A percentile compares a stretch with the other conserved stretches of the same genome.
Conservation (phyloP, 2,888 invertebrate genomes). For the Macrophya annulata region DNA sequence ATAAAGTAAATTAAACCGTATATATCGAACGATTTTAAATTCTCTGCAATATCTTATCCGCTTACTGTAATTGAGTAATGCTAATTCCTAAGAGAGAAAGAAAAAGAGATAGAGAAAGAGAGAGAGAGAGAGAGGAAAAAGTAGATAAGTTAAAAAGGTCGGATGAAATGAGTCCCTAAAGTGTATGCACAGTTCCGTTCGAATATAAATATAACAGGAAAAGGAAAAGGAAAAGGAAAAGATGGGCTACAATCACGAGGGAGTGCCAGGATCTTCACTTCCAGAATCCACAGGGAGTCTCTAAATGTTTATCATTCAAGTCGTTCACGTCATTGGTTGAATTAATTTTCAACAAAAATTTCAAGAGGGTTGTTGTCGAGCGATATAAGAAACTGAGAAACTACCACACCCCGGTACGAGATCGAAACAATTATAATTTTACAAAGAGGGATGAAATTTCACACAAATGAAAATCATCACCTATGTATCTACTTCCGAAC, state of each 20-base stretch:
- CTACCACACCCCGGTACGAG: not conserved
- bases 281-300: not conserved
- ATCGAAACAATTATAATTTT: not conserved
- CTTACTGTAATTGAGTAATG: conserved; percentile 32
- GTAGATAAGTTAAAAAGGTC: conserved; percentile 4
- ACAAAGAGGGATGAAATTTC: not conserved
- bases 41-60: conserved; percentile 18
- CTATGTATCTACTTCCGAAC: not conserved
- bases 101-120: not conserved
- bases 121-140: not conserved
- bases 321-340: not conserved
- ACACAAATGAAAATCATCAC: not conserved
- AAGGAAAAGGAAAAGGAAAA: not conserved
- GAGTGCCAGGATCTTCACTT: not conserved
- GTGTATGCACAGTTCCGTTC: not conserved
- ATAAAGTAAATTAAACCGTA: not conserved
- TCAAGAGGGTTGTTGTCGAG: not conserved
- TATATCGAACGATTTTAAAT: not conserved
- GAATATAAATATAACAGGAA: not conserved
- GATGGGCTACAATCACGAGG: not conserved
- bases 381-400: not conserved
- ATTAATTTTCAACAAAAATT: not conserved
- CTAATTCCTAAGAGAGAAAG: not conserved
- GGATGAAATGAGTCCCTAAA: not conserved
- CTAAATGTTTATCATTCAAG: not conserved